Evolutionary conservation across 2,888 invertebrate genomes (phyloP).

Genomic region (Quadriops clusia): DNA sequence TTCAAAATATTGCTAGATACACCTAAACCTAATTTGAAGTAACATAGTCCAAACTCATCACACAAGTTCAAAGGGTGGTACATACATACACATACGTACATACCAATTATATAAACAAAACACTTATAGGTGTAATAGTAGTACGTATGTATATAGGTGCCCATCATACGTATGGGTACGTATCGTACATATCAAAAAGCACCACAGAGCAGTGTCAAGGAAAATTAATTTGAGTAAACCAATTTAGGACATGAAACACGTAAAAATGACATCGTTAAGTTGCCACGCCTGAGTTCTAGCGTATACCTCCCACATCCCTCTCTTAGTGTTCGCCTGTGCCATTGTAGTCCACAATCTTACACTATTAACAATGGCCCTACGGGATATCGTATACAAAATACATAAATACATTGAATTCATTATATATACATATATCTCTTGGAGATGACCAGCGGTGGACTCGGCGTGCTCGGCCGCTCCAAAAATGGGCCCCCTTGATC

Average conservation of each 20-base stretch:
- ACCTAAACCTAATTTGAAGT: too few relatives aligned
- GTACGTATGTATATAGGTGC: too few relatives aligned
- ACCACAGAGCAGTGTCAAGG: too few relatives aligned
- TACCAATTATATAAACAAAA: too few relatives aligned
- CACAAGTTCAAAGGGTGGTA: too few relatives aligned
- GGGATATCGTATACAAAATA: conserved; percentile 39
- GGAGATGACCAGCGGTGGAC: conserved; percentile 21
- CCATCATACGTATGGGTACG: too few relatives aligned
- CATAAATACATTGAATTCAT: conserved; percentile 41
- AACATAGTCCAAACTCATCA: too few relatives aligned
- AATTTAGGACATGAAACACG: conserved; percentile 30
- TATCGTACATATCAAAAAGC: too few relatives aligned
- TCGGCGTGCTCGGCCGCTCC: conserved; percentile 11
- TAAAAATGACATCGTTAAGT: conserved; percentile 32
- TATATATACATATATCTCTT: conserved; percentile 37
- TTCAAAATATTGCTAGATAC: too few relatives aligned
- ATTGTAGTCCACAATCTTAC: conserved; percentile 36
- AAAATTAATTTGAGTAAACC: conserved; percentile 27
- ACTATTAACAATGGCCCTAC: conserved; percentile 37
- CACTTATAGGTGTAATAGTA: too few relatives aligned
- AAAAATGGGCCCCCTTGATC: conserved; percentile 19
- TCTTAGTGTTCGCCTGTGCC: conserved; percentile 32
- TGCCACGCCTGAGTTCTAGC: conserved; percentile 24
- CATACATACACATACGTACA: too few relatives aligned
- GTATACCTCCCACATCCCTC: conserved; percentile 34